Conservation (phyloP, 2,888 invertebrate genomes). For the Epiblema foenella region DNA sequence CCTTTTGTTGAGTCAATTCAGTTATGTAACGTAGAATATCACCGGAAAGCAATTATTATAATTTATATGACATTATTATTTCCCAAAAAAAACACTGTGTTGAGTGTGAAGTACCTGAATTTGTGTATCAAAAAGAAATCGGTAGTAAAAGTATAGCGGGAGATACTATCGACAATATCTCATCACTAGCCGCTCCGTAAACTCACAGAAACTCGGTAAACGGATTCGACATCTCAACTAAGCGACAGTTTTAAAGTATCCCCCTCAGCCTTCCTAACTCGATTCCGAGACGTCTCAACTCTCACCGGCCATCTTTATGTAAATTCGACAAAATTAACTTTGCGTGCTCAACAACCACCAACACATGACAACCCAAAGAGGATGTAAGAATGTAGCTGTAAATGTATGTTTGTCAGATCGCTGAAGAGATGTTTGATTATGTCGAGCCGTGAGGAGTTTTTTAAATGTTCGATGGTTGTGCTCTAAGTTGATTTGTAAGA, state of each 20-base stretch:
- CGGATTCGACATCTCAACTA: constrained; percentile 82
- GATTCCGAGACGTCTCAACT: constrained; percentile 77
- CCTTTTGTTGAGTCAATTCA: no score
- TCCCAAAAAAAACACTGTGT: no score
- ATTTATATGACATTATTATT: no score
- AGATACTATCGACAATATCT: constrained; percentile 12
- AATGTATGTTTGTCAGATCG: constrained; percentile 52
- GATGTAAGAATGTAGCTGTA: constrained; percentile 41
- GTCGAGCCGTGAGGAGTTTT: constrained; percentile 71
- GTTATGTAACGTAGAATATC: no score
- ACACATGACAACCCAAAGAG: constrained; percentile 43
- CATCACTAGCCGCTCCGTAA: constrained; percentile 44
- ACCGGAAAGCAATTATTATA: no score
- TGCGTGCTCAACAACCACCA: constrained; percentile 56
- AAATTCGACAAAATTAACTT: constrained; percentile 71
- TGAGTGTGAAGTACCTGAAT: no score
- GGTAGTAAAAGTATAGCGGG: no score
- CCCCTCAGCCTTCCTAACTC: constrained; percentile 73
- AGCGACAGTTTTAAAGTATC: constrained; percentile 84
- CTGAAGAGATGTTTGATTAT: constrained; percentile 66
- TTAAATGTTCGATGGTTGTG: constrained; percentile 62
- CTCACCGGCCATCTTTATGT: constrained; percentile 78
- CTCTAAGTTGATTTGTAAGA: constrained; percentile 66
- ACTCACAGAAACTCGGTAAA: constrained; percentile 74
- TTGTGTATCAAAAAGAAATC: no score